Base-by-base conservation (phyloP, 1,140 invertebrate genomes). In the Trichonephila clavata region DNA sequence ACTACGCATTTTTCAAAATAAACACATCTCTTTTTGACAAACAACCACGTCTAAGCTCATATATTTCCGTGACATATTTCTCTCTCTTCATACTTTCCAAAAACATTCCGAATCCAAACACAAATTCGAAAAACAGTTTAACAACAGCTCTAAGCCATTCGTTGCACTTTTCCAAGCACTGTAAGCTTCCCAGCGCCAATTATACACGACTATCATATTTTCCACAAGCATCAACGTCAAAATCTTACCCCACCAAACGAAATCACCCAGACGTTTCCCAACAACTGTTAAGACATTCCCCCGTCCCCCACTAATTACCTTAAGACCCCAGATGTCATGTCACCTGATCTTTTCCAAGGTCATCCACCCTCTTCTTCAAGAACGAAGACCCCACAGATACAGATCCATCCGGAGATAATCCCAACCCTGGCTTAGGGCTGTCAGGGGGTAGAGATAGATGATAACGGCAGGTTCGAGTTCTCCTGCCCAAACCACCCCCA, bases 221-320 rank as follows among this genome's bases (percentile, higher is more conserved):
- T 77, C 65, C 65, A 13, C 24, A 32, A 32, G 1, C 13, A 18
- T 32, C 14, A 20, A 6, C 68, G 24, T 24, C 24, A 77, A 77
- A 77, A 27, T 6, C 27, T 24, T 27, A 71, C 27, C 10, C 39
- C 27, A 86, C 84, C 84, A 18, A 27, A 24, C 24, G 21, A 86
- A 59, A 68, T 89, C 24, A 59, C 18, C 71, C 57, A 59, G 39
- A 92, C 80, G 32, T 92, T 50, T 27, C 24, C 24, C 90, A 84
- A 92, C 90, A 65, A 90, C 65, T 90, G 88, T 32, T 90, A 39
- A 77, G 27, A 39, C 27, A 77, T 39, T 43, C 27, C 24, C 57
- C 50, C 88, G 5, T 10, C 89, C 71, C 32, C 63, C 43, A 61
- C 57, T 92, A 92, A 92, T 92, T 92, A 86, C 91, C 91, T 39